Conservation (phyloP, 2,888 invertebrate species). For the Eudiplozoon nipponicum region DNA sequence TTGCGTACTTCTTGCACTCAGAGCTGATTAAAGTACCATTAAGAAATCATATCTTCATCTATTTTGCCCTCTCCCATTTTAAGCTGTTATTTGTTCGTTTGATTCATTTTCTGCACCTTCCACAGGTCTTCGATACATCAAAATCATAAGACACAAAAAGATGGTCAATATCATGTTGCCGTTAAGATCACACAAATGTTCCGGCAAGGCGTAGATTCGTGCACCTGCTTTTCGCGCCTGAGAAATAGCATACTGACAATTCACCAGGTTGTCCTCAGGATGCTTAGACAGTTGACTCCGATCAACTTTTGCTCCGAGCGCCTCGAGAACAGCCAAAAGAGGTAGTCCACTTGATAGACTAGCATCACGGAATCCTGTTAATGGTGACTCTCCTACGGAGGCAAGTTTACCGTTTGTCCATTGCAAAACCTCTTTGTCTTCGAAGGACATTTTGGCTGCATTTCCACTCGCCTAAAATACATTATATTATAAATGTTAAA, state of each 20-base stretch:
- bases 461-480: conserved; percentile 32
- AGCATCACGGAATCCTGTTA: conserved; percentile 35
- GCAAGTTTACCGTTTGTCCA: conserved; percentile 63
- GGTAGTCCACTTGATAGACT: conserved; percentile 58
- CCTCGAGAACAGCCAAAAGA: conserved; percentile 70
- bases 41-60: no score
- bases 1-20: no score
- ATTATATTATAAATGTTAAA: no score
- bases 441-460: conserved; percentile 35
- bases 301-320: conserved; percentile 42
- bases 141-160: conserved; percentile 15
- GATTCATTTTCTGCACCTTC: no score
- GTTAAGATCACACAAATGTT: conserved; percentile 10
- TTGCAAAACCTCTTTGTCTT: conserved; percentile 69
- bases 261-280: neutral
- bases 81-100: no score
- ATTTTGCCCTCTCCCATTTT: no score
- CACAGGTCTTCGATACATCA: no score
- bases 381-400: conserved; percentile 23
- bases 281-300: conserved; percentile 5
- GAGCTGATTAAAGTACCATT: no score
- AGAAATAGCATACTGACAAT: conserved; percentile 9
- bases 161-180: conserved; percentile 13
- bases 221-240: conserved; percentile 13
- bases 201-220: conserved; percentile 12